Evolutionary conservation across 1,140 invertebrate genomes (phyloP).

Genomic region (Phortica variegata): DNA sequence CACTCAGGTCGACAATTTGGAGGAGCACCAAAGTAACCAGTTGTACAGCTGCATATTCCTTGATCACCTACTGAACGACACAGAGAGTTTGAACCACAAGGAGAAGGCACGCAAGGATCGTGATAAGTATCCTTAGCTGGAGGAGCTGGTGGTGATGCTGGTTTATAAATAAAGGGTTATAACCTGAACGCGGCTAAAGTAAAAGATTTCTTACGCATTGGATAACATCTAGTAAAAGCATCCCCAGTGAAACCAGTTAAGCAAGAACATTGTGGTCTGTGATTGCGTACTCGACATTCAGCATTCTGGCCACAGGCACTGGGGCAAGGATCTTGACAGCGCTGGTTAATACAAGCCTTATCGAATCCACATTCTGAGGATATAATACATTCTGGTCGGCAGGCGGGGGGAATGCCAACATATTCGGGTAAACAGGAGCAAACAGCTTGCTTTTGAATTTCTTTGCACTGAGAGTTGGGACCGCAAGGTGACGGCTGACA

Average conservation of each 20-base stretch:
- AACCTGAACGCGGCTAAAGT: slow-evolving; percentile 32
- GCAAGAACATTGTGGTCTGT: slow-evolving; percentile 81
- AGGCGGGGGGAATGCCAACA: slow-evolving; percentile 72
- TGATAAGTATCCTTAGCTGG: slow-evolving; percentile 64
- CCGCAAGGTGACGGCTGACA: slow-evolving; percentile 77
- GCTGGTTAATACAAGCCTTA: slow-evolving; percentile 78
- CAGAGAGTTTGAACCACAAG: slow-evolving; percentile 77
- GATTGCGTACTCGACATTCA: slow-evolving; percentile 78
- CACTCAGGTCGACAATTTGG: slow-evolving; percentile 78
- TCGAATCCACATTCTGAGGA: slow-evolving; percentile 77
- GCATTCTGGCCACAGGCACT: slow-evolving; percentile 79
- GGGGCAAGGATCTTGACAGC: slow-evolving; percentile 81
- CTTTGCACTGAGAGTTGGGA: slow-evolving; percentile 74
- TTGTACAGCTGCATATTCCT: slow-evolving; percentile 74
- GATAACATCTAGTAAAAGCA: slow-evolving; percentile 73
- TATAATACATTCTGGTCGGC: slow-evolving; percentile 79
- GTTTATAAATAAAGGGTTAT: slow-evolving; percentile 1
- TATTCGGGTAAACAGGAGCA: slow-evolving; percentile 79
- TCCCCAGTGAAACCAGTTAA: slow-evolving; percentile 75
- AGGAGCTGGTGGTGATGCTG: slow-evolving; percentile 21
- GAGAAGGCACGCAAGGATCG: slow-evolving; percentile 71
- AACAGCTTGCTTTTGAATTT: slow-evolving; percentile 70
- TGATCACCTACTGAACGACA: slow-evolving; percentile 69
- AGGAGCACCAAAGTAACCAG: slow-evolving; percentile 70
- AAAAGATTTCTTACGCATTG: slow-evolving; percentile 64